Evolutionary conservation across 2,113 vertebrate genomes (phyloP).

Genomic region (Morphnarchus princeps): DNA sequence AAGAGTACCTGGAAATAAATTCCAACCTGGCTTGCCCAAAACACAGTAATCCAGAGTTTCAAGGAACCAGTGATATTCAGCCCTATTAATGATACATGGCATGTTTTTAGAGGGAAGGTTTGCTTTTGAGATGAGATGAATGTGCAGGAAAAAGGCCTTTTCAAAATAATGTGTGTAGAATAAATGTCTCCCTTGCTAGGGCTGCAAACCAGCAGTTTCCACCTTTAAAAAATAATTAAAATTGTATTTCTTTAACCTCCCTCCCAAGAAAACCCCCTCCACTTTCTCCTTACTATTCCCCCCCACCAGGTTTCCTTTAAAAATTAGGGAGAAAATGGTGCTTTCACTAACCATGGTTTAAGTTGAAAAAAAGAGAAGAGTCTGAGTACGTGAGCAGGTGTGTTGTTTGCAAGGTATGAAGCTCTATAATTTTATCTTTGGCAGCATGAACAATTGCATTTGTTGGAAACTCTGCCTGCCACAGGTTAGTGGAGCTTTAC

Average conservation of each 20-base stretch:
- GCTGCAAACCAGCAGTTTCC: not conserved
- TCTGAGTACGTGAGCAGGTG: not conserved
- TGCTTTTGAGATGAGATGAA: not conserved
- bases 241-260: not conserved
- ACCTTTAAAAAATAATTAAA: not conserved
- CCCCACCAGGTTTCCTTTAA: not conserved
- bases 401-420: not conserved
- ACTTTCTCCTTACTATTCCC: not conserved
- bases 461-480: not conserved
- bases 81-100: not conserved
- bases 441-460: not conserved
- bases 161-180: not conserved
- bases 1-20: not conserved
- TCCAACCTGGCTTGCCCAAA: not conserved
- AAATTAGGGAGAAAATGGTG: not conserved
- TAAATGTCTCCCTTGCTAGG: not conserved
- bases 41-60: not conserved
- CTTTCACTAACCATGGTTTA: not conserved
- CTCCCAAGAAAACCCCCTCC: not conserved
- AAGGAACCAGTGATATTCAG: not conserved
- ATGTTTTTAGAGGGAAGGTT: not conserved
- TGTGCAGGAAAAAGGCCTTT: not conserved
- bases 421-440: not conserved
- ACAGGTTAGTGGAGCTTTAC: rapidly evolving
- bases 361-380: not conserved